A percentile compares a stretch with the other conserved stretches of the same genome.
phyloP scores from a whole-genome alignment of 1,140 invertebrate genomes.

The Drosophila tsacasi region DNA sequence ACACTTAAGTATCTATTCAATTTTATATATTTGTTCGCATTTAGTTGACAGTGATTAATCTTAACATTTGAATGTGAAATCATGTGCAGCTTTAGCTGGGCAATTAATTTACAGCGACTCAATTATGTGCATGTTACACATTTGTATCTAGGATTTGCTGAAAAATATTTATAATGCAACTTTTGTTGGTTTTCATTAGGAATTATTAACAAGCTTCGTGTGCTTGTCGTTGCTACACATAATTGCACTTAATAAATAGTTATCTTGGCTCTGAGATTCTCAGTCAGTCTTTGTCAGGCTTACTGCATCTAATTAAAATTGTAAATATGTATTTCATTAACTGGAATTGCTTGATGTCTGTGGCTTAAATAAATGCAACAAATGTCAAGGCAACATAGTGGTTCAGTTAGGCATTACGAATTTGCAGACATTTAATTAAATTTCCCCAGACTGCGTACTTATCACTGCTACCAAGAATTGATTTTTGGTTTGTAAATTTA shows the following conservation, averaged over 20 bases:
- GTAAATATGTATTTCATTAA: constrained; percentile 17
- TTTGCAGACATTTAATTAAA: neutral
- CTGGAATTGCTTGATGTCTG: constrained; percentile 1
- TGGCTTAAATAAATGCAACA: constrained; percentile 5
- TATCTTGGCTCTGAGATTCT: neutral
- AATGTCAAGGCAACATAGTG: constrained; percentile 23
- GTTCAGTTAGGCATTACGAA: neutral
- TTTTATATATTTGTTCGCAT: constrained; percentile 55
- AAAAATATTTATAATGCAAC: neutral
- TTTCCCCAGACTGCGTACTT: too few species aligned
- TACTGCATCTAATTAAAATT: constrained; percentile 18
- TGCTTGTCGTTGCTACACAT: neutral
- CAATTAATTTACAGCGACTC: constrained; percentile 55
- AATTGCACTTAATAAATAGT: neutral
- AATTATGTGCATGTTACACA: constrained; percentile 38
- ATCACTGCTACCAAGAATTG: neutral
- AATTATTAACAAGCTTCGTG: neutral
- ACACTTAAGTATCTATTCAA: constrained; percentile 71
- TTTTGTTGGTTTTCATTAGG: constrained; percentile 9
- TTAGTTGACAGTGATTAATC: constrained; percentile 81
- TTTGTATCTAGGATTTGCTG: constrained; percentile 7
- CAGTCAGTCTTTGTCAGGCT: constrained; percentile 1
- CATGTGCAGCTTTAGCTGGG: constrained; percentile 33
- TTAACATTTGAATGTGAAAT: constrained; percentile 70
- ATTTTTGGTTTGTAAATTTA: neutral